Evolutionary conservation across 1,140 invertebrate species (phyloP).

Genomic region (Papilio aristodemus): DNA sequence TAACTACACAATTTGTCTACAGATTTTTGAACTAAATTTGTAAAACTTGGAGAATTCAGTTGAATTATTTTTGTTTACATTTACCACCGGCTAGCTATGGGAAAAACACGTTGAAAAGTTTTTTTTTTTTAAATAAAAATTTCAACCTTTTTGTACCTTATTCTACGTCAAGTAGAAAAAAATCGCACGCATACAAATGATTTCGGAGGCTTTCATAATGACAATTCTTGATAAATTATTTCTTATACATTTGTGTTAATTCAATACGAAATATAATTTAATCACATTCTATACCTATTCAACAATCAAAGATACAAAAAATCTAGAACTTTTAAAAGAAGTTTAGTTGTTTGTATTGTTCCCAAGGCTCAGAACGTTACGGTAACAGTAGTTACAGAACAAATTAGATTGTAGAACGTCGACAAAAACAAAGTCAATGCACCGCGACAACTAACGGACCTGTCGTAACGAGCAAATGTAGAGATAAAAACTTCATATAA

Average conservation of each 20-base stretch:
- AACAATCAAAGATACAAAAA: too few species aligned
- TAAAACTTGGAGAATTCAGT: background rate
- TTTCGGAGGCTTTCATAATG: too few species aligned
- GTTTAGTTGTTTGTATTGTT: too few species aligned
- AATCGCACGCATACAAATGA: background rate
- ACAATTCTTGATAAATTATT: too few species aligned
- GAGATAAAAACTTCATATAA: background rate
- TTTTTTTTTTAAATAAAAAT: too few species aligned
- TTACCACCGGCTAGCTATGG: background rate
- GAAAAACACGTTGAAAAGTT: too few species aligned
- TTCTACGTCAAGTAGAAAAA: background rate
- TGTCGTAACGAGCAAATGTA: conserved; percentile 1
- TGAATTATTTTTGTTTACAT: background rate
- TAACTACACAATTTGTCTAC: background rate
- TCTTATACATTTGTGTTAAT: too few species aligned
- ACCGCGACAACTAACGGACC: conserved; percentile 25
- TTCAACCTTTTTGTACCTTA: too few species aligned
- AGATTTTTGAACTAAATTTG: background rate
- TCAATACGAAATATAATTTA: too few species aligned
- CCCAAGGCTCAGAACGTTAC: background rate
- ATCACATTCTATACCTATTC: too few species aligned
- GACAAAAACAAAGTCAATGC: conserved; percentile 28
- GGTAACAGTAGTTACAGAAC: background rate
- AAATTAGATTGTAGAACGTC: conserved; percentile 6
- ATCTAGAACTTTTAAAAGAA: too few species aligned